Percentiles rank a stretch among this genome's conserved stretches.
Evolutionary conservation across 2,797 vertebrate species (phyloP).

Genomic region (Nannoperca australis): DNA sequence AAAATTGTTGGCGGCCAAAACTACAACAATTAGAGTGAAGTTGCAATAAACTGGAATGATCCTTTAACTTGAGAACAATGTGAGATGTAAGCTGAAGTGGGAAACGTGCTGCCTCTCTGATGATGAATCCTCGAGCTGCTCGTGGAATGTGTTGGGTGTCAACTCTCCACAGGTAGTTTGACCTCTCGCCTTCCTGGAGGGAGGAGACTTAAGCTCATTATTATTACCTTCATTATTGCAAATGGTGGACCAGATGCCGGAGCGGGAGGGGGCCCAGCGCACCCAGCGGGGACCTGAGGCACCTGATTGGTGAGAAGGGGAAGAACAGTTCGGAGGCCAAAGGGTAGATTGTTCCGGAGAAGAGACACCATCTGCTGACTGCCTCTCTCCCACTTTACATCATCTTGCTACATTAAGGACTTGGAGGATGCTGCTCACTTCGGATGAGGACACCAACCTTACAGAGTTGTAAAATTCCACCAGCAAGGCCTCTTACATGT

Average conservation of each 20-base stretch:
- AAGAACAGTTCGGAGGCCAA: slow-evolving; percentile 76
- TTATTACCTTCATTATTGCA: slow-evolving; percentile 79
- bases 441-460: slow-evolving; percentile 7
- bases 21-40: not conserved
- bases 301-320: slow-evolving; percentile 76
- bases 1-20: not conserved
- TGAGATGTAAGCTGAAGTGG: not conserved
- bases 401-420: slow-evolving; percentile 46
- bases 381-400: slow-evolving; percentile 57
- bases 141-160: slow-evolving; percentile 60
- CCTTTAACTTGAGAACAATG: not conserved
- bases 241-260: slow-evolving; percentile 81
- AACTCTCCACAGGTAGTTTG: slow-evolving; percentile 75
- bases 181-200: slow-evolving; percentile 73
- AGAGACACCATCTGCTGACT: slow-evolving; percentile 80
- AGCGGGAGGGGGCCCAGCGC: slow-evolving; percentile 72
- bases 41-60: not conserved
- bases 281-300: slow-evolving; percentile 69
- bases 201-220: slow-evolving; percentile 76
- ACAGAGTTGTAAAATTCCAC: not conserved
- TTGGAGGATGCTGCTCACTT: slow-evolving; percentile 23
- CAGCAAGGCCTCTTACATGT: not conserved
- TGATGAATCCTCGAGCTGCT: slow-evolving; percentile 49
- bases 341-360: slow-evolving; percentile 76
- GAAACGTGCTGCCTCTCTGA: slow-evolving; percentile 3